Conservation (phyloP, 2,888 invertebrate genomes). For the Pimpla rufipes region DNA sequence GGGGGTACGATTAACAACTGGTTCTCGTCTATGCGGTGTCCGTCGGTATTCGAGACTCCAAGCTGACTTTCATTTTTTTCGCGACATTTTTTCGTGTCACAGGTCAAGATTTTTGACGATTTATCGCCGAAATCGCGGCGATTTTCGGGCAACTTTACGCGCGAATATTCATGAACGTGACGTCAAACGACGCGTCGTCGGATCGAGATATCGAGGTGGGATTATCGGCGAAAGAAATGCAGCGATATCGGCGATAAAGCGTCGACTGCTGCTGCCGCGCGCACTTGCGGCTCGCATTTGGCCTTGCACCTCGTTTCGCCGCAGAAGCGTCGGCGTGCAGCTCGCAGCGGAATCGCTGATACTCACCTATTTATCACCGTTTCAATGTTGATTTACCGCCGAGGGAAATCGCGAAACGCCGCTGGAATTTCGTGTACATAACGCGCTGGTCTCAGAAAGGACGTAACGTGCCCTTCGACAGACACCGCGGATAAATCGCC, state of each 20-base stretch:
- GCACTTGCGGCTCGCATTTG: constrained; percentile 8
- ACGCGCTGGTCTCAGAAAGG: neutral
- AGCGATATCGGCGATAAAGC: constrained; percentile 77
- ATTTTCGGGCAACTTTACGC: constrained; percentile 67
- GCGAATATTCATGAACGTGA: constrained; percentile 77
- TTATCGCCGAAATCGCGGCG: constrained; percentile 59
- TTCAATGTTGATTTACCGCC: constrained; percentile 21
- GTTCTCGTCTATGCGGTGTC: constrained; percentile 69
- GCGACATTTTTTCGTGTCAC: constrained; percentile 80
- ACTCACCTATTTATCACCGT: neutral
- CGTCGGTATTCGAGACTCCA: constrained; percentile 83
- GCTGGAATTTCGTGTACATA: constrained; percentile 7
- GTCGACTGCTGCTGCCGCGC: neutral
- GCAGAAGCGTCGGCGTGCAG: neutral
- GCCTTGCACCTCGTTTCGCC: constrained; percentile 38
- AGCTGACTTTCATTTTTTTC: constrained; percentile 84
- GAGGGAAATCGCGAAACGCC: constrained; percentile 10
- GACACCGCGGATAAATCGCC: constrained; percentile 36
- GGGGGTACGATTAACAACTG: constrained; percentile 79
- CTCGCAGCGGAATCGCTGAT: constrained; percentile 2
- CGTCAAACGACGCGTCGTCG: constrained; percentile 69
- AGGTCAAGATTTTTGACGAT: constrained; percentile 72
- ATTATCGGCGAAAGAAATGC: constrained; percentile 74
- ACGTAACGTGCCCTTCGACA: constrained; percentile 20
- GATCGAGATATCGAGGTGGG: constrained; percentile 60